Evolutionary conservation across 64 coral and sea anemone species (phyloP), one percentile per base, ranked within the genome.

Genomic region (Hydrozoanthus tunicans): DNA sequence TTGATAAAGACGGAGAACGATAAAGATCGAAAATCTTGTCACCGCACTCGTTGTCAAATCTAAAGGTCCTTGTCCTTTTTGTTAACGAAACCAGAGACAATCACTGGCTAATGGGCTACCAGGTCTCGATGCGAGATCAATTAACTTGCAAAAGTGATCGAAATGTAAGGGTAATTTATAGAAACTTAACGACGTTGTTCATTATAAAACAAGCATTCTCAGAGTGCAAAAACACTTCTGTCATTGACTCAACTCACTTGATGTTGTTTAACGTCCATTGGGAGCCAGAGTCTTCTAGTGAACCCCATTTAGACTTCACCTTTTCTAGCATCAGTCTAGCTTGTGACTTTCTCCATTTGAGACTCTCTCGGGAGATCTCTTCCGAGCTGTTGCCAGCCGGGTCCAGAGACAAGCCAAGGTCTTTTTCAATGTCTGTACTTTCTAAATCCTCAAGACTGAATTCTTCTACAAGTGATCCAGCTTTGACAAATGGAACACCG

Each of bases 341-440:
- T 68, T 93, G 92, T 55, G 92, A 90, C 10, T 71, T 79, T 90
- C 89, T 93, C 92, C 92, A 93, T 90, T 78, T 67, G 66, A 93
- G 79, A 26, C 6, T 59, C 14, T 78, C 84, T 1, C 91, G 83
- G 11, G 62, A 75, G 1, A 62, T 62, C 5, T 90, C 86, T 5
- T 81, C 78, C 6, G 85, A 62, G 54, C 77, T 67, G 67, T 93
- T 93, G n/a, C 51, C 77, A 60, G 78, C 32, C 11, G 24, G n/a
- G 15, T 59, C 79, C 10, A 62, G 26, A 4, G 64, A 88, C 57
- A 93, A 53, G 0, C 86, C 86, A 14, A 93, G 86, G 64, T 93
- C 92, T 10, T 14, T 65, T 60, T 85, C 82, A 62, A 84, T 12
- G 26, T 93, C 78, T 72, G 77, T 68, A 69, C 51, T 64, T 71